A percentile compares a stretch with the other conserved stretches of the same genome.
phyloP scores from a whole-genome alignment of 2,113 vertebrate species.

The Centropristis striata region DNA sequence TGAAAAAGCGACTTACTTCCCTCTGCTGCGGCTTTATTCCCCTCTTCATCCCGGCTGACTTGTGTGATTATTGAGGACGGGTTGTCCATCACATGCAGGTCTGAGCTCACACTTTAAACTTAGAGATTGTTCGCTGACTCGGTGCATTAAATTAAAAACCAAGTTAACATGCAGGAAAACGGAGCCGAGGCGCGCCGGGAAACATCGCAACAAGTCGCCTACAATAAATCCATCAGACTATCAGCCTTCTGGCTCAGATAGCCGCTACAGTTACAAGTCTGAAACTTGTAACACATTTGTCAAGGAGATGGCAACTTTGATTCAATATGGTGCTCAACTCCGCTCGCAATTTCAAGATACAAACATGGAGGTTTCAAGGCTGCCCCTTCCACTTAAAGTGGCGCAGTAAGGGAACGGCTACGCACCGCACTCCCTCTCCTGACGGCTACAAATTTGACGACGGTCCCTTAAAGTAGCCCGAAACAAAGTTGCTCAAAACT shows the following conservation, averaged over 20 bases:
- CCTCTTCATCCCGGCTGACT: constrained; percentile 87
- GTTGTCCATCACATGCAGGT: constrained; percentile 84
- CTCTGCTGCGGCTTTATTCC: constrained; percentile 76
- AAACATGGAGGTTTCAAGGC: constrained; percentile 91
- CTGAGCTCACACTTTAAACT: constrained; percentile 71
- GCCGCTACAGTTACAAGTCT: neutral
- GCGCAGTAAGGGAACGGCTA: constrained; percentile 55
- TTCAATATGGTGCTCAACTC: constrained; percentile 87
- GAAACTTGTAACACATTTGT: constrained; percentile 60
- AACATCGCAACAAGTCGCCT: constrained; percentile 46
- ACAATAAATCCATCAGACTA: constrained; percentile 49
- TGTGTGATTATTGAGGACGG: constrained; percentile 88
- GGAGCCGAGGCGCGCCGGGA: constrained; percentile 27
- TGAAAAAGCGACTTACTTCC: constrained; percentile 77
- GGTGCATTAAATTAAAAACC: constrained; percentile 66
- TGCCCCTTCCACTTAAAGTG: constrained; percentile 85
- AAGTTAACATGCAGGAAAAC: constrained; percentile 27
- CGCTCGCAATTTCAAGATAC: constrained; percentile 87
- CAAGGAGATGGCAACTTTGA: constrained; percentile 82
- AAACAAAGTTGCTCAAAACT: constrained; percentile 54
- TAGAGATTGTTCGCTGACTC: constrained; percentile 51
- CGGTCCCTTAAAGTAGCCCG: constrained; percentile 62
- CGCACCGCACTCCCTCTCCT: neutral
- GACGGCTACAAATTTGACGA: constrained; percentile 25
- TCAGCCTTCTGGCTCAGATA: neutral